Evolutionary conservation across 2,888 invertebrate species (phyloP), one percentile per base, ranked within the genome.

Genomic region (Vannuccia rotundouncinata): DNA sequence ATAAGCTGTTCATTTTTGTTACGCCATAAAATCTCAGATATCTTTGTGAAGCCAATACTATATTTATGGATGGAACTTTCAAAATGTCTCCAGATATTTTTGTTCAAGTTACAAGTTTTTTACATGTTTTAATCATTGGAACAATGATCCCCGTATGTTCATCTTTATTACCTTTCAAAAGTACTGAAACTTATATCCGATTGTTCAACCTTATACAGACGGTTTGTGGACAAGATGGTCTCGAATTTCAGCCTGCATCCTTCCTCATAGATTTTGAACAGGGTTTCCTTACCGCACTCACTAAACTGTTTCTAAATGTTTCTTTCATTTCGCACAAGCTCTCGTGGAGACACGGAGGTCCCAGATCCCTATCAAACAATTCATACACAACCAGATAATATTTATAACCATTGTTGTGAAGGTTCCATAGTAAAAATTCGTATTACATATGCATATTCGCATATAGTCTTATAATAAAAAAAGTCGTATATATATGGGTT

Each of bases 21-120:
- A 66, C 66, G 25, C 66, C 66, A 66, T 27, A 66, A n/a, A 66
- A 66, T 66, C 66, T 66, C 66, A 66, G 66, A 66, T 66, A 66
- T 66, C 25, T 66, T 66, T 66, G 66, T 5, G 66, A 66, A 66
- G 66, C 25, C 66, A 27, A 22, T n/a, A 66, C 66, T 66, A 66
- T 66, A 66, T n/a, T 66, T 66, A n/a, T 66, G 66, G 66, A 66
- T 66, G 25, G 66, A 66, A 66, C 66, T 5, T 66, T 66, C 66
- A 66, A 66, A 66, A 66, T 66, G 66, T 66, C 66, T 66, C 66
- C 10, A 66, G 66, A 66, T 66, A n/a, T 66, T 66, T 5, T 66
- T 66, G 66, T 66, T 22, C 66, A 66, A 66, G 25, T 66, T 13
- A 22, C 13, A 22, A 66, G 2, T 66, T n/a, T n/a, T n/a, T 27